Evolutionary conservation across 2,113 vertebrate genomes (phyloP).

Genomic region (Parus major): DNA sequence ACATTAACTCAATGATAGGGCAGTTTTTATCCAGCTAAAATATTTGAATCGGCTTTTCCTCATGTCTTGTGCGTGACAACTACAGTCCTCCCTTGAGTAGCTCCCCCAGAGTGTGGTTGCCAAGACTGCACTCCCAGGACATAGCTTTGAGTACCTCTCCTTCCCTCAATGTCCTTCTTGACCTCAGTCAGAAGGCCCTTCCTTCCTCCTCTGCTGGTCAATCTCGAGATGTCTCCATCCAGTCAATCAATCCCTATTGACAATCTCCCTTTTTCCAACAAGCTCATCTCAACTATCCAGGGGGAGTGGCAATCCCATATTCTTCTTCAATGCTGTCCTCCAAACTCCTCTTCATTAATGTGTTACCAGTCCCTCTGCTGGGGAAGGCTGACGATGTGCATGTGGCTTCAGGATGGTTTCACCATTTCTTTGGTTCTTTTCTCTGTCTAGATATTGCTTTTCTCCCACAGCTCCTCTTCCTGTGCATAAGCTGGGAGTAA

Average conservation of each 20-base stretch:
- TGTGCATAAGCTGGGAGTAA: neutral
- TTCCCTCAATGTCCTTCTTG: neutral
- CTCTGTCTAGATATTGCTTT: neutral
- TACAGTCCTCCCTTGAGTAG: neutral
- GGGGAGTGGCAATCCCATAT: neutral
- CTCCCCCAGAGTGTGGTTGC: neutral
- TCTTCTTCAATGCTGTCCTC: neutral
- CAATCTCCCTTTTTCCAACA: neutral
- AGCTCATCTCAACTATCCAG: neutral
- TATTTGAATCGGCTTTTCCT: neutral
- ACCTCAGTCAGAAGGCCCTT: neutral
- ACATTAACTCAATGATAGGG: neutral
- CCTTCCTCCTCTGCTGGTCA: neutral
- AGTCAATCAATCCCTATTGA: fast-evolving
- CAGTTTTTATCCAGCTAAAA: neutral
- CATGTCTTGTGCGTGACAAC: fast-evolving
- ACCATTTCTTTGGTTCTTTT: neutral
- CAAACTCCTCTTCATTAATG: neutral
- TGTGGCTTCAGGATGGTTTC: neutral
- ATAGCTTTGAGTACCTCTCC: neutral
- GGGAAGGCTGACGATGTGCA: neutral
- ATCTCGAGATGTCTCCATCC: neutral
- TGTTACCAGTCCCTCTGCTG: neutral
- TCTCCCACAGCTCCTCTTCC: neutral
- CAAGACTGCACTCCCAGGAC: neutral